These are phyloP conservation scores for Trachythela sp. DNA, from an alignment of 64 coral and sea anemone species.

Conservation along the genomic window DNA sequence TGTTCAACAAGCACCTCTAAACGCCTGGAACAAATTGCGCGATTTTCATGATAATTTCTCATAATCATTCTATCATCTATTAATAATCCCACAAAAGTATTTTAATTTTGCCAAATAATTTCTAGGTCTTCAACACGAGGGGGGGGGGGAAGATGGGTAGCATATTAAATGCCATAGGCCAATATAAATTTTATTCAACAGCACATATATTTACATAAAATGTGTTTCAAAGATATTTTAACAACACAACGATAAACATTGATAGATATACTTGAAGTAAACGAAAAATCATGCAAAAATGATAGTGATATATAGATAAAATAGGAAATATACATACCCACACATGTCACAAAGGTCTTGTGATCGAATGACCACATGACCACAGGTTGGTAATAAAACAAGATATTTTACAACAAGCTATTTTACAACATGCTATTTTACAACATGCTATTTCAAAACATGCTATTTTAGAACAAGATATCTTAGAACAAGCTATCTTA, in stretches of 20 bases:
- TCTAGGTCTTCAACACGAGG: neutral
- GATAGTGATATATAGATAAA: too few species aligned
- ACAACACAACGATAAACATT: too few species aligned
- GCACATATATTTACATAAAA: too few species aligned
- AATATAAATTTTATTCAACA: too few species aligned
- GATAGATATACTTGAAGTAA: too few species aligned
- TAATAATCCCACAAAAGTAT: neutral
- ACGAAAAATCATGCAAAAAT: too few species aligned
- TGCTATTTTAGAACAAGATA: neutral
- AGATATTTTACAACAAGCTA: neutral
- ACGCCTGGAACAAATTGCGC: neutral
- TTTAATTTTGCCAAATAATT: neutral
- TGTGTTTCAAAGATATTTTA: too few species aligned
- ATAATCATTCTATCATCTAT: neutral
- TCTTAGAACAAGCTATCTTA: neutral
- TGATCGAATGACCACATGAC: too few species aligned
- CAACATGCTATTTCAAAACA: neutral
- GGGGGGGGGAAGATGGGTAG: neutral
- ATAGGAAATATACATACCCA: too few species aligned
- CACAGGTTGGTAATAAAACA: neutral
- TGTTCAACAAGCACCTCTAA: conserved; percentile 31
- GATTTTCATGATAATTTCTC: neutral
- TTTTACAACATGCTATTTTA: neutral
- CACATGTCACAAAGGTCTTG: too few species aligned
- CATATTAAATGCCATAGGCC: neutral